These are phyloP conservation scores for Acronicta aceris DNA, from an alignment of 2,888 invertebrate genomes.

Conservation along the genomic window DNA sequence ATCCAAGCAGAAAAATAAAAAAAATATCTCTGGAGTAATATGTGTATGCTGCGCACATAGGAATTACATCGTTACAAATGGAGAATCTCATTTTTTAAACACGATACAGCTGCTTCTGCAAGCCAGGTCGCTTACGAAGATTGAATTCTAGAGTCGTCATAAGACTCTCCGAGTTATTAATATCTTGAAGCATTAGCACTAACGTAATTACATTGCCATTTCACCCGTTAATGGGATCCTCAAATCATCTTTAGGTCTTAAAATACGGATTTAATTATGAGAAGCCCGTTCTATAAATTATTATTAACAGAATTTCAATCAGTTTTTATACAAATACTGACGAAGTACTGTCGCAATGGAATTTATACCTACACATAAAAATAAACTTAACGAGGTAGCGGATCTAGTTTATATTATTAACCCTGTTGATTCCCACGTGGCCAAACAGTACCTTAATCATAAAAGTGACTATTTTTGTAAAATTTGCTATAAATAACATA, in stretches of 20 bases:
- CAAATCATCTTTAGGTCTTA: slow-evolving; percentile 3
- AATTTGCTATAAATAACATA: too few relatives aligned
- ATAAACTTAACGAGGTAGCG: too few relatives aligned
- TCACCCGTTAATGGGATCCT: not conserved
- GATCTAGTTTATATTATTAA: not conserved
- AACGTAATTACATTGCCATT: slow-evolving; percentile 1
- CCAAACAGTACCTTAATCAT: too few relatives aligned
- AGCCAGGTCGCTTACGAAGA: slow-evolving; percentile 47
- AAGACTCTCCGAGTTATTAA: slow-evolving; percentile 32
- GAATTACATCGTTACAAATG: slow-evolving; percentile 10
- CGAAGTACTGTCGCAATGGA: not conserved
- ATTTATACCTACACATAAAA: slow-evolving; percentile 1
- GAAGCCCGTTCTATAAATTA: slow-evolving; percentile 3
- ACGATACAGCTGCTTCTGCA: slow-evolving; percentile 22
- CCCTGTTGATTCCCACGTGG: not conserved
- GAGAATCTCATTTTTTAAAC: slow-evolving; percentile 15
- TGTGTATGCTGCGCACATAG: slow-evolving; percentile 6
- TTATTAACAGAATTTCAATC: slow-evolving; percentile 11
- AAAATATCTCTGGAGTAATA: slow-evolving; percentile 52
- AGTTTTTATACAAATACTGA: not conserved
- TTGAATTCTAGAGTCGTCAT: slow-evolving; percentile 37
- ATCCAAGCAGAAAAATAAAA: slow-evolving; percentile 53
- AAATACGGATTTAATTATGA: not conserved
- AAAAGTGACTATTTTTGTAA: too few relatives aligned
- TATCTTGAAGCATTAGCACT: slow-evolving; percentile 15